Percentiles rank a stretch among this genome's conserved stretches.
Evolutionary conservation across 2,888 invertebrate genomes (phyloP).

Genomic region (Melanophora roralis): DNA sequence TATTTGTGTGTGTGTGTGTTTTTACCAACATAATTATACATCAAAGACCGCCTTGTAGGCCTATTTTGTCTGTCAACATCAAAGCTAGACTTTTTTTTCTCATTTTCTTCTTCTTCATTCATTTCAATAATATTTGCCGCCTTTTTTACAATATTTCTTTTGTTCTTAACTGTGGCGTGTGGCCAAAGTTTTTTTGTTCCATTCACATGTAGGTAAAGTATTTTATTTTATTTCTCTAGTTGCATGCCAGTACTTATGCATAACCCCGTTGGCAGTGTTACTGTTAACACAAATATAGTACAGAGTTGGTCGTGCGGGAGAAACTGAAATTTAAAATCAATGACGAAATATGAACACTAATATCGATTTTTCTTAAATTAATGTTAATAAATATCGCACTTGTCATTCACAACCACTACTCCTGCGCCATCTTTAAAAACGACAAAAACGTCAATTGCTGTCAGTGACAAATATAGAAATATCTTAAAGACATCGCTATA

Average conservation of each 20-base stretch:
- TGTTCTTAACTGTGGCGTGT: constrained; percentile 51
- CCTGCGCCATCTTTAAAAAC: too few relatives aligned
- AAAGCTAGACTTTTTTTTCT: constrained; percentile 52
- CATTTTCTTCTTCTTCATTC: constrained; percentile 35
- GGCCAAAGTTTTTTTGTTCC: constrained; percentile 47
- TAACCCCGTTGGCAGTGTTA: too few relatives aligned
- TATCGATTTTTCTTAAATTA: too few relatives aligned
- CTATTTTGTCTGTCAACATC: constrained; percentile 54
- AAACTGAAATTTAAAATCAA: too few relatives aligned
- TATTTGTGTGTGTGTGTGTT: neutral
- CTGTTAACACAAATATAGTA: too few relatives aligned
- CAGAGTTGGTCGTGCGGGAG: too few relatives aligned
- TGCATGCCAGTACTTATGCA: neutral
- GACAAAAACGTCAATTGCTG: too few relatives aligned
- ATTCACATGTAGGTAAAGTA: constrained; percentile 22
- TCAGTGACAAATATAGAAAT: too few relatives aligned
- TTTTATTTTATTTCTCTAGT: constrained; percentile 33
- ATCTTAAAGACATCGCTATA: too few relatives aligned
- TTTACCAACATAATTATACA: constrained; percentile 32
- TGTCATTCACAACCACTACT: too few relatives aligned
- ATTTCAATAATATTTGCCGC: constrained; percentile 62
- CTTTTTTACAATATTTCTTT: constrained; percentile 39
- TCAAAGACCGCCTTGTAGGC: constrained; percentile 62
- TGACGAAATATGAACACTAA: too few relatives aligned
- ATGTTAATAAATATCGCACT: too few relatives aligned